These are phyloP conservation scores for Sebastes diploproa DNA, from an alignment of 2,797 vertebrate species.

Conservation along the genomic window DNA sequence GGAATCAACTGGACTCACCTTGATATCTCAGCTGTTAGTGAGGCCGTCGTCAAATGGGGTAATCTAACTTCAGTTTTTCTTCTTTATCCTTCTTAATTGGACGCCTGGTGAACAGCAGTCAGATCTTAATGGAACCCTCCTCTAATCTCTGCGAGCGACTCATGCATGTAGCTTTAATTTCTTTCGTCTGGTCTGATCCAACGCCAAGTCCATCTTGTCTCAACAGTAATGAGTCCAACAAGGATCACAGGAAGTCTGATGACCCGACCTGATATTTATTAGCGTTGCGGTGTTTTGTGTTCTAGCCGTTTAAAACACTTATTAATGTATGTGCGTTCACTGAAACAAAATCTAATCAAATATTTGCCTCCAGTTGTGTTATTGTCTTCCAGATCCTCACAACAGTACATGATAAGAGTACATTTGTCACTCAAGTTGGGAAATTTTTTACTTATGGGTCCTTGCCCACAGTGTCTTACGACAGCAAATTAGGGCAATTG, in stretches of 20 bases:
- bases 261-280: neutral
- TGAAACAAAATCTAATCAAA: neutral
- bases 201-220: neutral
- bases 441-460: too few species aligned
- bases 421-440: too few species aligned
- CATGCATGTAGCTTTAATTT: neutral
- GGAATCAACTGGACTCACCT: neutral
- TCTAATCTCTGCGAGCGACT: neutral
- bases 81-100: neutral
- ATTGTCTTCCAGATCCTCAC: too few species aligned
- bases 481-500: too few species aligned
- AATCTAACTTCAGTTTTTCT: neutral
- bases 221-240: conserved; percentile 4
- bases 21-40: neutral
- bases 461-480: too few species aligned
- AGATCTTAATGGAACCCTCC: neutral
- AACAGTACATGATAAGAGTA: too few species aligned
- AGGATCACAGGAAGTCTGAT: neutral
- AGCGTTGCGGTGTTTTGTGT: neutral
- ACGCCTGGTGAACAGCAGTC: neutral
- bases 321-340: neutral
- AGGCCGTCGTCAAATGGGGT: neutral
- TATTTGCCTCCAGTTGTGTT: too few species aligned
- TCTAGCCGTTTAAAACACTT: neutral
- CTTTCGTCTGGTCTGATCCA: neutral